Conservation (phyloP, 2,888 invertebrate species). For the Cerceris rybyensis region DNA sequence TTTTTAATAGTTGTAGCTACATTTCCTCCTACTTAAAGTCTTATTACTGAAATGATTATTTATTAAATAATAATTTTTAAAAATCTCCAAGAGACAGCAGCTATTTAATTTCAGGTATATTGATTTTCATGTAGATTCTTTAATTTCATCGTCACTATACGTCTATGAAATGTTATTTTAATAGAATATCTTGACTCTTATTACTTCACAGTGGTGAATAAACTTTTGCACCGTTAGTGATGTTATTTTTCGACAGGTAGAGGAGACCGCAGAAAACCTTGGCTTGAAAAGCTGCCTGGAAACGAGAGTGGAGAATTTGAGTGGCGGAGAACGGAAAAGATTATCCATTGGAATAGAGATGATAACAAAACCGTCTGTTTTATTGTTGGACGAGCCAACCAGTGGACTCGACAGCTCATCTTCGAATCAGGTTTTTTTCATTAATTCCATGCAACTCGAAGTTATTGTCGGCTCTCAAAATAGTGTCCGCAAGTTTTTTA, state of each 20-base stretch:
- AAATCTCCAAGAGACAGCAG: no score
- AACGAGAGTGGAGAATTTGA: conserved; percentile 83
- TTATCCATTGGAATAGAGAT: conserved; percentile 85
- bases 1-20: no score
- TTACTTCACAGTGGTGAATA: not conserved
- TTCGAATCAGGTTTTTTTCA: conserved; percentile 84
- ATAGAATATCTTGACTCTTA: no score
- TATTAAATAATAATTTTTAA: no score
- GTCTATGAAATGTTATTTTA: no score
- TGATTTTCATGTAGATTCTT: no score
- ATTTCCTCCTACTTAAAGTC: no score
- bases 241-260: conserved; percentile 79
- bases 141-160: no score
- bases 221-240: not conserved
- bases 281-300: conserved; percentile 82
- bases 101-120: no score
- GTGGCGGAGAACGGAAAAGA: conserved; percentile 85
- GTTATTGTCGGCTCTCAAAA: not conserved
- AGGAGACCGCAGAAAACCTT: conserved; percentile 83
- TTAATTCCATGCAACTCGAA: no score
- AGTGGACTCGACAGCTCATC: conserved; percentile 87
- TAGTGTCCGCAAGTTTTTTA: not conserved
- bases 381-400: conserved; percentile 86
- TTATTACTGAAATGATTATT: no score
- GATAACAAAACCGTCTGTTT: conserved; percentile 85